A percentile compares a stretch with the other conserved stretches of the same genome.
Conservation (phyloP, 92 coral and sea anemone genomes). For the Parazoanthus atlanticus region DNA sequence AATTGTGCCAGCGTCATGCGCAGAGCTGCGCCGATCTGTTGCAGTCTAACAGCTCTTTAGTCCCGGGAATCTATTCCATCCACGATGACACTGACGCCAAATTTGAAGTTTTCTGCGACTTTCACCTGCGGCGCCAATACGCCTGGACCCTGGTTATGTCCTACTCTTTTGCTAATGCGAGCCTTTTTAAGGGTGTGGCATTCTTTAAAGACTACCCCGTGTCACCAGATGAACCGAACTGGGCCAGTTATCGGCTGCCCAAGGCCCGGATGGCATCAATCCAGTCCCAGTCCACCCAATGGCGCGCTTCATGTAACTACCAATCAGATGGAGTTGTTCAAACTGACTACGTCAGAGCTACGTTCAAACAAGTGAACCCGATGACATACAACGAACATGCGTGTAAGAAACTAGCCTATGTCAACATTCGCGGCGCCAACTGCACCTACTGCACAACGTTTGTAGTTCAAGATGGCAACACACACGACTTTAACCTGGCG, state of each 20-base stretch:
- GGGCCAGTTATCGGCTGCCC: neutral
- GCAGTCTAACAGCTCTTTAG: neutral
- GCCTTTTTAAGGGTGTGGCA: neutral
- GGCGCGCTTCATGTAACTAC: constrained; percentile 28
- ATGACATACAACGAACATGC: neutral
- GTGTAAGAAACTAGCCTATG: neutral
- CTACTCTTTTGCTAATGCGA: neutral
- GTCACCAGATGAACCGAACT: neutral
- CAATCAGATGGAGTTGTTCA: constrained; percentile 3
- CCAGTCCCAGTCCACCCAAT: neutral
- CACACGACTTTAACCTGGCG: neutral
- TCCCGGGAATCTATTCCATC: neutral
- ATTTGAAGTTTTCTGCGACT: neutral
- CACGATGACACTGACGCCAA: neutral
- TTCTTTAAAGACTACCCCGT: neutral
- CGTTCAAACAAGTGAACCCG: constrained; percentile 10
- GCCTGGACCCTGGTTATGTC: constrained; percentile 3
- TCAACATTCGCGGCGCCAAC: constrained; percentile 17
- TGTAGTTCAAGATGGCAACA: constrained; percentile 3
- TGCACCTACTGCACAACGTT: neutral
- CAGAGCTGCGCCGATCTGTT: neutral
- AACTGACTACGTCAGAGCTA: neutral
- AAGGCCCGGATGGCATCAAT: neutral
- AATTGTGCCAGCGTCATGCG: neutral
- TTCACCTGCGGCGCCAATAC: neutral